Percentiles rank a stretch among this genome's conserved stretches.
phyloP scores from a whole-genome alignment of 2,797 vertebrate species.

The Gallinago solitaria region DNA sequence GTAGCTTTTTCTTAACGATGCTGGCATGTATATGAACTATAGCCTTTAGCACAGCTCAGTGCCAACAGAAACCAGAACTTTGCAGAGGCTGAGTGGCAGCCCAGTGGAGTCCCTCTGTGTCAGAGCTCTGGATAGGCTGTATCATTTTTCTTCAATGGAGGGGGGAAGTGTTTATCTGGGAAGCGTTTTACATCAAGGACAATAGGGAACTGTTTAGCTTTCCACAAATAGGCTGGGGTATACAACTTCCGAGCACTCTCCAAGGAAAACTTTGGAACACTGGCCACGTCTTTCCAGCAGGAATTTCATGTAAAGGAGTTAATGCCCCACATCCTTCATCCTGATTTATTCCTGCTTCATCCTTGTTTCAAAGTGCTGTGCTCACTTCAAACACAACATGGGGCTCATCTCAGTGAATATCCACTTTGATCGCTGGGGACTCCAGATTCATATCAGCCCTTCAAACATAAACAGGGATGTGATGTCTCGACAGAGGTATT shows the following conservation, averaged over 20 bases:
- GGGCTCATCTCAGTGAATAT: not conserved
- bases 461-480: conserved; percentile 22
- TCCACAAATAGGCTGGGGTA: conserved; percentile 47
- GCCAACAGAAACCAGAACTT: conserved; percentile 19
- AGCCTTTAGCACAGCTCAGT: not conserved
- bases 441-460: not conserved
- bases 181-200: conserved; percentile 19
- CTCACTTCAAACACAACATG: not conserved
- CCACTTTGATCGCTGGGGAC: not conserved
- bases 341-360: conserved; percentile 37
- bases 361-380: not conserved
- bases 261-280: conserved; percentile 19
- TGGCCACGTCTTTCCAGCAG: not conserved
- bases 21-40: not conserved
- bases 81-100: not conserved
- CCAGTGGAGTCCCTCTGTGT: not conserved
- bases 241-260: conserved; percentile 33
- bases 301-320: conserved; percentile 29
- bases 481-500: not conserved
- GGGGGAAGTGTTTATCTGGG: conserved; percentile 52
- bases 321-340: conserved; percentile 21
- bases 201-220: conserved; percentile 56
- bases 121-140: not conserved
- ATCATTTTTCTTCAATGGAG: conserved; percentile 25
- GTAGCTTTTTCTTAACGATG: not conserved